Conservation (phyloP, 2,797 vertebrate genomes). For the Cuniculus paca region DNA sequence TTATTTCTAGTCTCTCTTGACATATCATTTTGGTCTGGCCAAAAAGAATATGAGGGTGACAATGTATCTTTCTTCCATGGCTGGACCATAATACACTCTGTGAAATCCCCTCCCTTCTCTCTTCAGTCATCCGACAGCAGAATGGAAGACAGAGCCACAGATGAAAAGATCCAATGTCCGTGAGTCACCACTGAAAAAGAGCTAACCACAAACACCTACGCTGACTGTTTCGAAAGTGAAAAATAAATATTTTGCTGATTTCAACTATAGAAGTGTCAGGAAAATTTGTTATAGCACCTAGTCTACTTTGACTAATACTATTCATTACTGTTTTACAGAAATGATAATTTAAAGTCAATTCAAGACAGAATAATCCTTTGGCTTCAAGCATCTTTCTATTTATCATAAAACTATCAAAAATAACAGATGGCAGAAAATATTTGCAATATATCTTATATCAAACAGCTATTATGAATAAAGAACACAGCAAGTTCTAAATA, state of each 20-base stretch:
- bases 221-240: neutral
- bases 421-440: slow-evolving; percentile 67
- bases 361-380: slow-evolving; percentile 20
- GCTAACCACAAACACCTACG: neutral
- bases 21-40: neutral
- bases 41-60: neutral
- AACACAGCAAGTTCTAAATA: slow-evolving; percentile 45
- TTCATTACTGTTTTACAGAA: slow-evolving; percentile 19
- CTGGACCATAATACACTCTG: neutral
- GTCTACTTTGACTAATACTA: slow-evolving; percentile 5
- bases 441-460: slow-evolving; percentile 62
- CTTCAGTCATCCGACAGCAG: neutral
- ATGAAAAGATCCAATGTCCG: neutral
- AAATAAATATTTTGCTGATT: neutral
- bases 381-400: slow-evolving; percentile 28
- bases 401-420: slow-evolving; percentile 57
- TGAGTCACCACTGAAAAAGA: neutral
- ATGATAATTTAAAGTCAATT: slow-evolving; percentile 13
- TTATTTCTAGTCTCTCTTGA: neutral
- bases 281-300: slow-evolving; percentile 25
- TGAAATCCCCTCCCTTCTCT: neutral
- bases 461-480: slow-evolving; percentile 26
- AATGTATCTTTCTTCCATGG: neutral
- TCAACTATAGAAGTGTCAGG: neutral
- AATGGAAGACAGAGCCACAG: neutral